Conservation (phyloP, 2,113 vertebrate species). For the Gavialis gangeticus region DNA sequence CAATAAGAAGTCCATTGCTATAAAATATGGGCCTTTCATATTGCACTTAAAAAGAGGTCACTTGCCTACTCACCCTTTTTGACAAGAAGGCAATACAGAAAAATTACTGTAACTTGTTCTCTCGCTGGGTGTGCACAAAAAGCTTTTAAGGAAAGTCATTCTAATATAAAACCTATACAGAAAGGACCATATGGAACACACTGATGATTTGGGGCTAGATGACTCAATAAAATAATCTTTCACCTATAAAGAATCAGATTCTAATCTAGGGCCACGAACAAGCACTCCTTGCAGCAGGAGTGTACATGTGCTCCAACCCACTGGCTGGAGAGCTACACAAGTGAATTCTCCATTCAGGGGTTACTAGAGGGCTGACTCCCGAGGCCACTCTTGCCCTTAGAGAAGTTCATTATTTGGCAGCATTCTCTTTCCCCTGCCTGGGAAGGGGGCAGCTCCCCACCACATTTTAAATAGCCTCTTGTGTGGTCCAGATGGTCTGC, state of each 20-base stretch:
- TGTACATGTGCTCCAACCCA: too few relatives aligned
- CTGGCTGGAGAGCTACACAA: too few relatives aligned
- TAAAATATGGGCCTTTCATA: not conserved
- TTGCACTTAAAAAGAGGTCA: conserved; percentile 16
- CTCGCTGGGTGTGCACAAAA: not conserved
- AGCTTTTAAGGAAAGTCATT: conserved; percentile 22
- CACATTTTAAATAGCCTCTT: too few relatives aligned
- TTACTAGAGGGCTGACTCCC: too few relatives aligned
- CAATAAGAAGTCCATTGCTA: not conserved
- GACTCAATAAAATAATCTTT: conserved; percentile 29
- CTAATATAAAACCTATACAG: conserved; percentile 1
- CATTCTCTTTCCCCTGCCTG: too few relatives aligned
- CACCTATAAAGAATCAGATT: not conserved
- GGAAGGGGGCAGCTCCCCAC: too few relatives aligned
- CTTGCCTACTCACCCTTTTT: not conserved
- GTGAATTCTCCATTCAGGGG: too few relatives aligned
- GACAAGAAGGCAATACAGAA: conserved; percentile 8
- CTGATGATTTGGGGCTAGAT: conserved; percentile 13
- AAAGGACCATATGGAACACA: not conserved
- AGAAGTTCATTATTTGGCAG: too few relatives aligned
- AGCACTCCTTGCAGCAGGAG: too few relatives aligned
- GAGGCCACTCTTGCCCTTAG: too few relatives aligned
- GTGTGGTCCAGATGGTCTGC: too few relatives aligned
- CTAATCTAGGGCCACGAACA: not conserved
- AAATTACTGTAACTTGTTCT: not conserved